A percentile compares a stretch with the other conserved stretches of the same genome.
These are phyloP conservation scores for Microplitis demolitor DNA, from an alignment of 1,140 invertebrate species.

Conservation along the genomic window DNA sequence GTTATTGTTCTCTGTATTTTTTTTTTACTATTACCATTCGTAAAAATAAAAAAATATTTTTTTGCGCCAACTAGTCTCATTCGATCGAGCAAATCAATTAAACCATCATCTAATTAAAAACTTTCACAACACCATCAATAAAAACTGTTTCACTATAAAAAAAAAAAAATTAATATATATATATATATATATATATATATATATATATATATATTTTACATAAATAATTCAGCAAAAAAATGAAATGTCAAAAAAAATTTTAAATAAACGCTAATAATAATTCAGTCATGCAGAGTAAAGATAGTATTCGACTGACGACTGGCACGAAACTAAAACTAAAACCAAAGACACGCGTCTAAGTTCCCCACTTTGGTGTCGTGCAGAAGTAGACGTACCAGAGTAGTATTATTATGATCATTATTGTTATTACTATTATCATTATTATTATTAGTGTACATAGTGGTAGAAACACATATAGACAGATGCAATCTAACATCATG, in stretches of 20 bases:
- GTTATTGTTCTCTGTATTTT: background rate
- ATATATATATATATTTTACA: background rate
- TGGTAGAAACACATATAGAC: conserved; percentile 3
- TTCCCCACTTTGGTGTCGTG: conserved; percentile 40
- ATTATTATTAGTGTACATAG: background rate
- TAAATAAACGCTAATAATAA: background rate
- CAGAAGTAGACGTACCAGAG: background rate
- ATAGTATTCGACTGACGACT: conserved; percentile 37
- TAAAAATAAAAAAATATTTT: background rate
- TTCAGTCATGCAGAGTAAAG: background rate
- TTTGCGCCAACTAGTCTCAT: conserved; percentile 24
- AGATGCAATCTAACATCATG: conserved; percentile 13
- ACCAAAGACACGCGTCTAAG: conserved; percentile 48
- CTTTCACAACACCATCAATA: conserved; percentile 11
- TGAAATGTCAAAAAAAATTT: background rate
- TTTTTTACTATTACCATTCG: background rate
- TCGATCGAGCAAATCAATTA: conserved; percentile 16
- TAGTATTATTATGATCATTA: too few species aligned
- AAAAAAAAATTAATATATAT: background rate
- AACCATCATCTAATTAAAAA: conserved; percentile 23
- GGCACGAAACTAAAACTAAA: conserved; percentile 51
- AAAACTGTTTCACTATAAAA: background rate
- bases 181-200: background rate
- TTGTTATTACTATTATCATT: too few species aligned
- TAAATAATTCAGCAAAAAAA: too few species aligned